These are phyloP conservation scores for Nipponia nippon DNA, from an alignment of 2,113 vertebrate species.

Conservation along the genomic window DNA sequence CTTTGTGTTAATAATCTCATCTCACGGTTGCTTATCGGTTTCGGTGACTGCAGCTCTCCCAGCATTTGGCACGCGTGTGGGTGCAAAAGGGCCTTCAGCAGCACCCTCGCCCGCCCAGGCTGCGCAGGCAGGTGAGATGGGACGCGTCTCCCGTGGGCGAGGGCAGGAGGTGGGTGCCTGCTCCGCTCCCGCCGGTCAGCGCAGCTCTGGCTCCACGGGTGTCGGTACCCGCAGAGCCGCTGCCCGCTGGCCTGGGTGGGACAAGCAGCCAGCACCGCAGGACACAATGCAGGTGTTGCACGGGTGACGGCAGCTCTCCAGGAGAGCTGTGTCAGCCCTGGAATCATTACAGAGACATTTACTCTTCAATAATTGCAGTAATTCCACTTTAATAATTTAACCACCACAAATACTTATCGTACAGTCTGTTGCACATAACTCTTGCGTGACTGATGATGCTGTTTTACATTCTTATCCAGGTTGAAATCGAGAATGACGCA, in stretches of 20 bases:
- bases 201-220: background rate
- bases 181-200: rapidly evolving
- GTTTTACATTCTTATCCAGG: background rate
- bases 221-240: rapidly evolving
- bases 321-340: background rate
- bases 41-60: rapidly evolving
- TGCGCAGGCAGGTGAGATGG: rapidly evolving
- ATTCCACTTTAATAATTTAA: conserved; percentile 6
- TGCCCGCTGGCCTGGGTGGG: rapidly evolving
- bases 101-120: background rate
- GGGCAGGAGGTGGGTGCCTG: background rate
- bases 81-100: background rate
- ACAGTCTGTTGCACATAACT: background rate
- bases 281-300: rapidly evolving
- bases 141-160: rapidly evolving
- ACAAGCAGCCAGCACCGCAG: rapidly evolving
- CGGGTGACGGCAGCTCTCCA: background rate
- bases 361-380: background rate
- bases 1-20: background rate
- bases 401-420: background rate
- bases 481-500: background rate
- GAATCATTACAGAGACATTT: background rate
- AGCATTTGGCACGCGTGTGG: rapidly evolving
- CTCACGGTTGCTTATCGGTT: rapidly evolving
- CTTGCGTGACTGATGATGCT: rapidly evolving